Evolutionary conservation across 2,888 invertebrate species (phyloP).

Genomic region (Esperia sulphurella): DNA sequence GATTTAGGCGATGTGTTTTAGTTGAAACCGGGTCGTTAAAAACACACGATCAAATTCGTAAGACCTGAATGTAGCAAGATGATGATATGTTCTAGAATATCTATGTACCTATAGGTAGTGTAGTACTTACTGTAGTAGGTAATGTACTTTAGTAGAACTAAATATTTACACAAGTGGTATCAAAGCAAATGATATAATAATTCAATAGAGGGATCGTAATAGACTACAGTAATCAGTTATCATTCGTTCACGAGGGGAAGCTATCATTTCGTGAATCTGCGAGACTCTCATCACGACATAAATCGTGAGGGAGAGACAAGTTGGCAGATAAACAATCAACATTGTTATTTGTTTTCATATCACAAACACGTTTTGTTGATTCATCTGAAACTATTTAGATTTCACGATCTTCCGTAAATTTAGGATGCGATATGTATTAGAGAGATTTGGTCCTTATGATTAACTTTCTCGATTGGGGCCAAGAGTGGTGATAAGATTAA

Average conservation of each 20-base stretch:
- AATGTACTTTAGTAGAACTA: too few relatives aligned
- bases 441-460: too few relatives aligned
- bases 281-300: conserved; percentile 51
- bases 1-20: neutral
- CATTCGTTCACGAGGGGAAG: conserved; percentile 40
- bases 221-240: conserved; percentile 17
- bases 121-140: too few relatives aligned
- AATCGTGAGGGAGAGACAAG: conserved; percentile 33
- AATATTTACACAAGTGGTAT: neutral
- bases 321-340: conserved; percentile 26
- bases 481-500: too few relatives aligned
- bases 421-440: too few relatives aligned
- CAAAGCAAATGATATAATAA: neutral
- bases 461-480: too few relatives aligned
- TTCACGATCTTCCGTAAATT: too few relatives aligned
- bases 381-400: conserved; percentile 3
- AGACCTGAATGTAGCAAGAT: too few relatives aligned
- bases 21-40: neutral
- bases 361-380: conserved; percentile 15
- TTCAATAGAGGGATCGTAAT: neutral
- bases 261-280: conserved; percentile 70
- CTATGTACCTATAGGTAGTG: too few relatives aligned
- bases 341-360: conserved; percentile 22
- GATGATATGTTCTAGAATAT: too few relatives aligned
- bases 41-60: too few relatives aligned